Evolutionary conservation across 2,113 vertebrate genomes (phyloP).

Genomic region (Seriola dumerili): DNA sequence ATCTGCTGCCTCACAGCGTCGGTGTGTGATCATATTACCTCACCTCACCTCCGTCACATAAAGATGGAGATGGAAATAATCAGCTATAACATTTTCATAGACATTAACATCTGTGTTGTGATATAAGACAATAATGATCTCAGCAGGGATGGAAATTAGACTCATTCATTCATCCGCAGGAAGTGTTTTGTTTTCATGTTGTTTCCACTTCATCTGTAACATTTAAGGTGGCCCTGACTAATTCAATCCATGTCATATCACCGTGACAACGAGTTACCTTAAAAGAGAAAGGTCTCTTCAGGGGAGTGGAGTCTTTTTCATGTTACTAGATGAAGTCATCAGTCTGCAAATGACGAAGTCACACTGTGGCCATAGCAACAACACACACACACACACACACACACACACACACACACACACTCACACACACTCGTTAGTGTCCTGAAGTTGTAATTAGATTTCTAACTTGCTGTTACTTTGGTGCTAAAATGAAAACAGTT

Average conservation of each 20-base stretch:
- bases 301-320: no score
- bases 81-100: background rate
- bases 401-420: background rate
- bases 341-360: no score
- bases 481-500: background rate
- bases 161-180: fast-evolving
- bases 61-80: background rate
- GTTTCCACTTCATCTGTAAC: background rate
- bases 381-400: background rate
- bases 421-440: no score
- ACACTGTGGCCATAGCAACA: background rate
- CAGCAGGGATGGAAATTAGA: background rate
- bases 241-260: background rate
- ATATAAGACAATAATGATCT: background rate
- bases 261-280: background rate
- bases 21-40: conserved; percentile 20
- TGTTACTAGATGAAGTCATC: no score
- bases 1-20: background rate
- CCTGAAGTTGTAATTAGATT: no score
- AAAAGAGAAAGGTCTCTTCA: background rate
- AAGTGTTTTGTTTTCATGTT: background rate
- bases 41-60: background rate
- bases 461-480: no score
- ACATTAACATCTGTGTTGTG: background rate
- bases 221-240: background rate